Base-by-base conservation (phyloP, 2,113 vertebrate genomes). In the Lutjanus erythropterus region DNA sequence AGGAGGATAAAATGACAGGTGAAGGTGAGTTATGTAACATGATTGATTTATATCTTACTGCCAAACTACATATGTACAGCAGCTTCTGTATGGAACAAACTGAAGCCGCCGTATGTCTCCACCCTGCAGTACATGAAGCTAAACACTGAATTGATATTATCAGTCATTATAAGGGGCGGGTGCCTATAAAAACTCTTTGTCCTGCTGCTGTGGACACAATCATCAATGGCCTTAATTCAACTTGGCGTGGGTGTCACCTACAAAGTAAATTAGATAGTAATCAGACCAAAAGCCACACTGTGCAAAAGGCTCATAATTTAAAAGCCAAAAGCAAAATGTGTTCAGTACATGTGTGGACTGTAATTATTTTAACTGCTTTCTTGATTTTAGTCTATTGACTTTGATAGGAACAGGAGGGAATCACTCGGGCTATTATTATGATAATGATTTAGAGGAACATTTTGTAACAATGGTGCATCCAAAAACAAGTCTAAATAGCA, bases 1-100 rank as follows among this genome's bases (percentile, higher is more conserved):
- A 18, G 72, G 15, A 7, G n/a, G n/a, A 58, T 39, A 37, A 58
- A 37, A 66, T 39, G 42, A 18, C 33, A 58, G 37, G n/a, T 33
- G 29, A 49, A 52, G 59, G 37, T 6, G 49, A 70, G 65, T 78
- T 71, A 68, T 55, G 14, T 56, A 78, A 82, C 58, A 69, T 3
- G 9, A 9, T 39, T 65, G 14, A 55, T 46, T 55, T 62, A 65
- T 59, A 58, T 68, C 55, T 71, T n/a, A 71, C 71, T 58, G 21
- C 8, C 29, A 44, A 59, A n/a, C 21, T 42, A 2, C 44, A 49
- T n/a, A n/a, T n/a, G n/a, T n/a, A n/a, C n/a, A n/a, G n/a, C n/a
- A n/a, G 29, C 44, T 4, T 25, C 4, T 60, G n/a, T 15, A 46
- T 39, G 25, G 4, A 19, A 35, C n/a, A 16, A 9, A 27, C 12